These are phyloP conservation scores for Orientallactaga sibirica DNA, from an alignment of 2,797 vertebrate genomes.

Conservation along the genomic window DNA sequence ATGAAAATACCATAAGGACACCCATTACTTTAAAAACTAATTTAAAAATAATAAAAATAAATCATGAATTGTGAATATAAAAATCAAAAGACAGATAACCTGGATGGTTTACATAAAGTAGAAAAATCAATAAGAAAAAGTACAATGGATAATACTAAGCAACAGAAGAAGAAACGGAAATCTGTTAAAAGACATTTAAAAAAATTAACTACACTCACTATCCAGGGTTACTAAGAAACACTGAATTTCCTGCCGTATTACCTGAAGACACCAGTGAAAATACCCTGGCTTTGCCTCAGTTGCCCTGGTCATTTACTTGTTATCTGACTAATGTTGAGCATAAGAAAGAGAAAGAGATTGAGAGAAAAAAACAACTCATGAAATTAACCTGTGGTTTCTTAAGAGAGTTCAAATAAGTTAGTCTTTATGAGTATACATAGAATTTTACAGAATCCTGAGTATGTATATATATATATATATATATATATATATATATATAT, in stretches of 20 bases:
- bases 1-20: no score
- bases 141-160: neutral
- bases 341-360: no score
- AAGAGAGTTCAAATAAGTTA: neutral
- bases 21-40: no score
- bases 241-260: neutral
- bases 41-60: no score
- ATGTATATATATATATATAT: no score
- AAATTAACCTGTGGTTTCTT: slow-evolving; percentile 8
- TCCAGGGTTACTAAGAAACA: neutral
- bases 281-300: neutral
- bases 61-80: slow-evolving; percentile 4
- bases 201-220: neutral
- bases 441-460: slow-evolving; percentile 45
- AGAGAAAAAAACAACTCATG: neutral
- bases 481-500: no score
- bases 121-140: neutral
- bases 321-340: neutral
- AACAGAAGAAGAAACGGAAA: slow-evolving; percentile 19
- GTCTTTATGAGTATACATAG: neutral
- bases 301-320: neutral
- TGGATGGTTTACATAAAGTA: neutral
- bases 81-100: neutral
- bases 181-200: neutral
- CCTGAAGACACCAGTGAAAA: neutral